Evolutionary conservation across 2,797 vertebrate genomes (phyloP).

Genomic region (Myotis vivesi): DNA sequence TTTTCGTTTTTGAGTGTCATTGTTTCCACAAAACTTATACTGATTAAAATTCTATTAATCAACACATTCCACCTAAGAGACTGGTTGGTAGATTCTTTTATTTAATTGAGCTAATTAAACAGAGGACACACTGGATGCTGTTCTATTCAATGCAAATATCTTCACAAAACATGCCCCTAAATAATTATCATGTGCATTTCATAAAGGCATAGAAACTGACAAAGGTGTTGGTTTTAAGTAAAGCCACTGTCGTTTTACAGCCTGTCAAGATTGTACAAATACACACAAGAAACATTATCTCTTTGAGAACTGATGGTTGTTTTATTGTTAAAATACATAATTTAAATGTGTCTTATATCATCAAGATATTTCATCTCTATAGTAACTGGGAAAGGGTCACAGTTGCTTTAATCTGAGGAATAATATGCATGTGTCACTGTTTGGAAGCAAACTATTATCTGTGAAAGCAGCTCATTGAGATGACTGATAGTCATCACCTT

Average conservation of each 20-base stretch:
- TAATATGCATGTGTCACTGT: background rate
- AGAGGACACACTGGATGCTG: background rate
- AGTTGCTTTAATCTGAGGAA: background rate
- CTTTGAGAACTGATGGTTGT: background rate
- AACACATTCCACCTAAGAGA: background rate
- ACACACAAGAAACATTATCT: background rate
- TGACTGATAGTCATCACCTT: background rate
- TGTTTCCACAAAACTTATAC: background rate
- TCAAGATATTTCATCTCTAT: background rate
- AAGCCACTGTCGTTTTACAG: background rate
- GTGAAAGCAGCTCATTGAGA: conserved; percentile 50
- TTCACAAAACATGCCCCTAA: background rate
- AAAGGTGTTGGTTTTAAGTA: background rate
- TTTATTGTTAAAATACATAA: too few relatives aligned
- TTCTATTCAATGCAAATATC: background rate
- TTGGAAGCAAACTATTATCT: background rate
- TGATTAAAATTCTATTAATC: conserved; percentile 21
- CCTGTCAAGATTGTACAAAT: background rate
- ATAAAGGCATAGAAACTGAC: background rate
- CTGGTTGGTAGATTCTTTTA: background rate
- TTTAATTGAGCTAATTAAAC: background rate
- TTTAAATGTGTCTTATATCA: background rate
- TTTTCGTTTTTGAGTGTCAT: background rate
- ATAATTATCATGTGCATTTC: background rate
- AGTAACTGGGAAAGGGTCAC: background rate